These are phyloP conservation scores for Melanophora roralis DNA, from an alignment of 2,888 invertebrate genomes.

Conservation along the genomic window DNA sequence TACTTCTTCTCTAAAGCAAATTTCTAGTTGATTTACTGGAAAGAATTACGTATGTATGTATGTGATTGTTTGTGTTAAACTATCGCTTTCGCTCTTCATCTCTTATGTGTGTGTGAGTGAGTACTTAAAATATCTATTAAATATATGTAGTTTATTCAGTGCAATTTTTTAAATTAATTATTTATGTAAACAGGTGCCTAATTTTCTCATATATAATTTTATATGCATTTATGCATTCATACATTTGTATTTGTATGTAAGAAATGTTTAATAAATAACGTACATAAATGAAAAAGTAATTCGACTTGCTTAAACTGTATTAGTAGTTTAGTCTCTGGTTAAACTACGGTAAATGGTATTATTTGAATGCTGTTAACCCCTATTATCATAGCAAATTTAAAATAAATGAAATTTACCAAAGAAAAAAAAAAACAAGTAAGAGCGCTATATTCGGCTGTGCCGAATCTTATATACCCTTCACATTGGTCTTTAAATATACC, in stretches of 20 bases:
- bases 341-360: slow-evolving; percentile 53
- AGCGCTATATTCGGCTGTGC: too few species aligned
- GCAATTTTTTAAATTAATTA: slow-evolving; percentile 12
- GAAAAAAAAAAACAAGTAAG: too few species aligned
- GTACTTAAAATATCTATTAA: too few species aligned
- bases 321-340: slow-evolving; percentile 6
- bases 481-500: too few species aligned
- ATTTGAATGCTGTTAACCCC: slow-evolving; percentile 22
- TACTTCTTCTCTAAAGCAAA: background rate
- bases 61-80: background rate
- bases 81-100: background rate
- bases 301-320: slow-evolving; percentile 8
- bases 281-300: background rate
- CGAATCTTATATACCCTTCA: too few species aligned
- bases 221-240: too few species aligned
- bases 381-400: too few species aligned
- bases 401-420: too few species aligned
- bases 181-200: slow-evolving; percentile 14
- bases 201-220: background rate
- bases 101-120: background rate
- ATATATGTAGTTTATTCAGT: background rate
- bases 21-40: background rate
- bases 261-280: too few species aligned
- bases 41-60: background rate
- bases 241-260: too few species aligned